Percentiles rank a stretch among this genome's conserved stretches.
Evolutionary conservation across 92 coral and sea anemone species (phyloP).

Genomic region (Heteractis magnifica): DNA sequence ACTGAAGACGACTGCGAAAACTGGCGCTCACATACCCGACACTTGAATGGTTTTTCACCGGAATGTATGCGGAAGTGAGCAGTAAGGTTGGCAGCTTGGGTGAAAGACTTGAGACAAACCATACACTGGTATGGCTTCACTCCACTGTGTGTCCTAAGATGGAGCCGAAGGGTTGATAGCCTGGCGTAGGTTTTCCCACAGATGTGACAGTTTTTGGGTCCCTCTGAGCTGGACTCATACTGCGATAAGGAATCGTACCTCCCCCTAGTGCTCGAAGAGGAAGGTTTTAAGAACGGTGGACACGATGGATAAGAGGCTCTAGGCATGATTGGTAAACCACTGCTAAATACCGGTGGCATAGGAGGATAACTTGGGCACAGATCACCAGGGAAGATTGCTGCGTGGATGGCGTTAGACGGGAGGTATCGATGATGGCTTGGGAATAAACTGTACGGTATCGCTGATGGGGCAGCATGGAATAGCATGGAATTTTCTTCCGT

Average conservation of each 20-base stretch:
- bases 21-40: conserved; percentile 78
- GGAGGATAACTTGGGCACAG: conserved; percentile 42
- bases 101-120: conserved; percentile 83
- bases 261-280: neutral
- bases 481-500: conserved; percentile 11
- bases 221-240: conserved; percentile 38
- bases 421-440: conserved; percentile 34
- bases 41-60: conserved; percentile 84
- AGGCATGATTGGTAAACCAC: conserved; percentile 48
- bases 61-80: conserved; percentile 89
- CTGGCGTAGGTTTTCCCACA: conserved; percentile 81
- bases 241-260: conserved; percentile 15
- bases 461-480: conserved; percentile 29
- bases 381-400: conserved; percentile 35
- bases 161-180: conserved; percentile 71
- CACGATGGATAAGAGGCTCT: conserved; percentile 35
- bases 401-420: conserved; percentile 33
- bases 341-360: conserved; percentile 48
- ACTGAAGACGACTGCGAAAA: conserved; percentile 88
- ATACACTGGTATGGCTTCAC: conserved; percentile 81
- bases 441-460: conserved; percentile 33
- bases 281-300: conserved; percentile 23
- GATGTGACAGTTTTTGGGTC: conserved; percentile 80
- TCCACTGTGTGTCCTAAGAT: conserved; percentile 76
- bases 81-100: conserved; percentile 88